Conservation (phyloP, 2,888 invertebrate genomes). For the Metallyticus violacea region DNA sequence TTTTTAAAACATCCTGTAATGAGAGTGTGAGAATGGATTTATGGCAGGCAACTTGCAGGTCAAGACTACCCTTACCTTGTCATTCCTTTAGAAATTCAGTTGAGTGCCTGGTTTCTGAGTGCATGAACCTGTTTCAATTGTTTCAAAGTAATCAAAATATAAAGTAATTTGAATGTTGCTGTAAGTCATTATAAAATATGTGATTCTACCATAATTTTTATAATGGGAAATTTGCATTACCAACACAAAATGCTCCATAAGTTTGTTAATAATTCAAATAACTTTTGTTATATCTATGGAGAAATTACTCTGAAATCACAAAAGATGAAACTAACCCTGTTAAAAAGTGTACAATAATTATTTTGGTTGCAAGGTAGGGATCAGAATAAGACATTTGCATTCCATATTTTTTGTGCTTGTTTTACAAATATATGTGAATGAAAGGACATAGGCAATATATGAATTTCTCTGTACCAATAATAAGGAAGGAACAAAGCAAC, state of each 20-base stretch:
- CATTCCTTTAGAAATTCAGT: neutral
- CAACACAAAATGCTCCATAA: neutral
- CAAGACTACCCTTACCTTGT: neutral
- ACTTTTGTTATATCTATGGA: neutral
- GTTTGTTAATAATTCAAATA: neutral
- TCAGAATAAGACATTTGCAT: neutral
- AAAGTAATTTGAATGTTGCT: neutral
- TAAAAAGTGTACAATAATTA: neutral
- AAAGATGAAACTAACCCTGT: neutral
- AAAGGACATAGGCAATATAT: too few species aligned
- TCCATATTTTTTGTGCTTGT: too few species aligned
- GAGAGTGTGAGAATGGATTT: too few species aligned
- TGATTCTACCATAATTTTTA: neutral
- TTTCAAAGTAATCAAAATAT: neutral
- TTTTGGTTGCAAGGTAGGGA: neutral
- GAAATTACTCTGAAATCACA: neutral
- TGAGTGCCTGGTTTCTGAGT: neutral
- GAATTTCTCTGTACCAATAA: too few species aligned
- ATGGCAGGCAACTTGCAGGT: neutral
- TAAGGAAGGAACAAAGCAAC: too few species aligned
- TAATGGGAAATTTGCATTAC: neutral
- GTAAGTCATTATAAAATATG: neutral
- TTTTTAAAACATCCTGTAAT: too few species aligned
- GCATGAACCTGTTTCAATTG: neutral
- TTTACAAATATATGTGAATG: too few species aligned